Base-by-base conservation (phyloP, 92 coral and sea anemone species). In the Epizoanthus illoricatus region DNA sequence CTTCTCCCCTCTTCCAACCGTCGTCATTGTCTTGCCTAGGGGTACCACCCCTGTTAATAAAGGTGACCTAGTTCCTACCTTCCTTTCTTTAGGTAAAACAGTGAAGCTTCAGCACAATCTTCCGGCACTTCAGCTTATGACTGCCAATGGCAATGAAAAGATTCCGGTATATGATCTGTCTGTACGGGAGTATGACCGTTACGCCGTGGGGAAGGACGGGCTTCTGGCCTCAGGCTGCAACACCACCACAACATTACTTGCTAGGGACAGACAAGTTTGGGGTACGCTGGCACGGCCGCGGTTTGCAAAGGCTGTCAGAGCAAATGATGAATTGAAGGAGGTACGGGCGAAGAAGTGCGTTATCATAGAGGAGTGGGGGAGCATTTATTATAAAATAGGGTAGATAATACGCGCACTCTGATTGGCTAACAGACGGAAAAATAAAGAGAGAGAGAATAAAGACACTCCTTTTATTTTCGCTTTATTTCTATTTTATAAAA, bases 141-240 rank as follows among this genome's bases (percentile, higher is more conserved):
- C 90, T 4, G 41, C 84, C 47, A 52, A 80, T 78, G 75, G 69
- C n/a, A 55, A 83, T 6, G 79, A 74, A 42, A 81, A 80, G 19
- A 86, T 93, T 43, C 86, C 97, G 10, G 97, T 93, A 15, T 93
- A 91, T 70, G 97, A 93, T 64, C 88, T 93, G 63, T 90, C 94
- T 13, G 86, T 93, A 16, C 85, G 88, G 45, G 97, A 93, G 82
- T 93, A 91, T 76, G 97, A 93, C 81, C 97, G 97, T 24, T 93
- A 93, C 78, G 85, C 92, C 0, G 97, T 93, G 84, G 97, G 97
- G 7, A 89, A 84, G 42, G 94, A 91, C 6, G 97, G 97, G 33
- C 80, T 93, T 45, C 74, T 93, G 81, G 97, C 88, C 5, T 85
- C 97, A 2, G 84, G 94, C 76, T 93, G 97, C 63, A 90, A 93